These are phyloP conservation scores for Gallinago jamesoni DNA, from an alignment of 2,113 vertebrate species.

Conservation along the genomic window DNA sequence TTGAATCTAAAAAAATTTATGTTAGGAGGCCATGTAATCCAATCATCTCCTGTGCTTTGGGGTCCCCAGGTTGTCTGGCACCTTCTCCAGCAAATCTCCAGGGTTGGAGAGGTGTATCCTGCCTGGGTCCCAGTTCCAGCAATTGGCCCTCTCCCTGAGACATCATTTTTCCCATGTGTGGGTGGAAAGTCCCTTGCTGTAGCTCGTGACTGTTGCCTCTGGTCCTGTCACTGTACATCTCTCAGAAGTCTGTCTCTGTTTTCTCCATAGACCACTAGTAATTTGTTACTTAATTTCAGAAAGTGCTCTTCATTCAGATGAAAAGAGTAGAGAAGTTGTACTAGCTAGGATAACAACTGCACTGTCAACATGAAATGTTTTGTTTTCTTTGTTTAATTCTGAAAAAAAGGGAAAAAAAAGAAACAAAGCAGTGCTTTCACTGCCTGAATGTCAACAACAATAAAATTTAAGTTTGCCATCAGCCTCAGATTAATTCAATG, in stretches of 20 bases:
- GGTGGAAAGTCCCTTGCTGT: neutral
- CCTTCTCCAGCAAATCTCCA: neutral
- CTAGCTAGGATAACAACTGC: neutral
- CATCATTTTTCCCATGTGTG: neutral
- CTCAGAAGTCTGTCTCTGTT: neutral
- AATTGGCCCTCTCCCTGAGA: neutral
- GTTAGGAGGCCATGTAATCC: neutral
- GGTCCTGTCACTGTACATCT: rapidly evolving
- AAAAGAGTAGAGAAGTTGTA: neutral
- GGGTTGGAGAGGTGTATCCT: neutral
- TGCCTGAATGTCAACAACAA: neutral
- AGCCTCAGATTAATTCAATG: neutral
- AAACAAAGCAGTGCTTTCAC: neutral
- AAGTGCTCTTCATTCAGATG: neutral
- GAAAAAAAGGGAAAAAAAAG: too few species aligned
- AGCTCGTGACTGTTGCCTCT: neutral
- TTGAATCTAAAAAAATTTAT: neutral
- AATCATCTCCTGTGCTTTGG: rapidly evolving
- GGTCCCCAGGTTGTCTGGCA: neutral
- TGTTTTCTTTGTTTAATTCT: neutral
- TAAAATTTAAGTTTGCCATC: neutral
- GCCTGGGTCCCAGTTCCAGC: neutral
- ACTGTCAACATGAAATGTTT: neutral
- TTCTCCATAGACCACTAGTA: neutral
- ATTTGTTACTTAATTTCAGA: neutral